Conservation (phyloP, 2,888 invertebrate species). For the Serrognathus titanus region DNA sequence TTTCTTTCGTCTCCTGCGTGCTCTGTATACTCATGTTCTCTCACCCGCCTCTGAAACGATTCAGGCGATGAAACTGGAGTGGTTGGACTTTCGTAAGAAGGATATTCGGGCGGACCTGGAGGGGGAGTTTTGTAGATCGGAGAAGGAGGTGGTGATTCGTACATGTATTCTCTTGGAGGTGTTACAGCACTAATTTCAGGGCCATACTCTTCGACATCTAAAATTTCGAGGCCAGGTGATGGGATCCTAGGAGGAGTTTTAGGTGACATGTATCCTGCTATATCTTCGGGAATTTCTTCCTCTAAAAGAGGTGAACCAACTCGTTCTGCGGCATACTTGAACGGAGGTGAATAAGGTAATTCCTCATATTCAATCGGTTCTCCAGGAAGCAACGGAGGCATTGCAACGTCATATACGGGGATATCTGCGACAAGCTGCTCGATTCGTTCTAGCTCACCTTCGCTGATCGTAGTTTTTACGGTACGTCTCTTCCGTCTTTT, state of each 20-base stretch:
- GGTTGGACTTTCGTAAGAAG: not conserved
- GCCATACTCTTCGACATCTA: not conserved
- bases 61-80: not conserved
- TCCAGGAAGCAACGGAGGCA: not conserved
- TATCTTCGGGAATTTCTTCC: not conserved
- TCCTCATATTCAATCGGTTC: not conserved
- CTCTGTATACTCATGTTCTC: slow-evolving; percentile 9
- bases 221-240: not conserved
- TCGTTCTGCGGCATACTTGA: not conserved
- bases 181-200: not conserved
- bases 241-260: not conserved
- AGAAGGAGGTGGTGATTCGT: slow-evolving; percentile 8
- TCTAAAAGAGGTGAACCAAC: not conserved
- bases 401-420: not conserved
- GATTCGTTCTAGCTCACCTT: not conserved
- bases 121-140: not conserved
- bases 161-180: not conserved
- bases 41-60: not conserved
- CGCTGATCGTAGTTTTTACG: no score
- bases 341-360: not conserved
- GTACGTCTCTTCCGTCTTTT: no score
- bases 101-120: not conserved
- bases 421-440: not conserved
- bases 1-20: slow-evolving; percentile 8
- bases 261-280: not conserved